These are phyloP conservation scores for Cossypha heuglini DNA, from an alignment of 2,797 vertebrate species.

Conservation along the genomic window DNA sequence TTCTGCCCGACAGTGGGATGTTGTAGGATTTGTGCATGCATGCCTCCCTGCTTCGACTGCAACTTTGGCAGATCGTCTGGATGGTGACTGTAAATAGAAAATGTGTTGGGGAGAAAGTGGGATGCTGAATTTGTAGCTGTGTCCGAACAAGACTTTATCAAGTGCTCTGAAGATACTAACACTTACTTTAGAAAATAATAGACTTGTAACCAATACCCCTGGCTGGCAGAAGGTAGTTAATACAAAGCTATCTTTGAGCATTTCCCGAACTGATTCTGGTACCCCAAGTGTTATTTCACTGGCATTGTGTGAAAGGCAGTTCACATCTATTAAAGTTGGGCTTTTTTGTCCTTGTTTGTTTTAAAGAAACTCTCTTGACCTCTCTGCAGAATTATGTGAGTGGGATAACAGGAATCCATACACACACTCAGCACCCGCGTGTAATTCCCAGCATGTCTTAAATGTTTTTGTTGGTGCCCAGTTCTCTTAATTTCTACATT, in stretches of 20 bases:
- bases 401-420: neutral
- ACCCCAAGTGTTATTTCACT: neutral
- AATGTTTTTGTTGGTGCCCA: conserved; percentile 19
- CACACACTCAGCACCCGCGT: neutral
- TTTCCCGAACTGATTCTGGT: neutral
- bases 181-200: neutral
- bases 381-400: neutral
- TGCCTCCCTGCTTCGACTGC: neutral
- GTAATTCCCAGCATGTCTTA: neutral
- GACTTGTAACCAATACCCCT: neutral
- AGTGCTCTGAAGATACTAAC: neutral
- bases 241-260: neutral
- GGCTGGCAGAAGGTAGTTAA: neutral
- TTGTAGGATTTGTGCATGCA: neutral
- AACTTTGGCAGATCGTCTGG: conserved; percentile 5
- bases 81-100: neutral
- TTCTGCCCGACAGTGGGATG: neutral
- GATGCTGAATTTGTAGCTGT: neutral
- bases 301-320: neutral
- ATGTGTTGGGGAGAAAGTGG: neutral
- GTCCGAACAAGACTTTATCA: neutral
- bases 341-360: neutral
- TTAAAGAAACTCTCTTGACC: conserved; percentile 54
- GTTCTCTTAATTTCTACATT: neutral
- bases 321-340: neutral